phyloP scores from a whole-genome alignment of 2,113 vertebrate genomes.

The Epinephelus cyanopodus region DNA sequence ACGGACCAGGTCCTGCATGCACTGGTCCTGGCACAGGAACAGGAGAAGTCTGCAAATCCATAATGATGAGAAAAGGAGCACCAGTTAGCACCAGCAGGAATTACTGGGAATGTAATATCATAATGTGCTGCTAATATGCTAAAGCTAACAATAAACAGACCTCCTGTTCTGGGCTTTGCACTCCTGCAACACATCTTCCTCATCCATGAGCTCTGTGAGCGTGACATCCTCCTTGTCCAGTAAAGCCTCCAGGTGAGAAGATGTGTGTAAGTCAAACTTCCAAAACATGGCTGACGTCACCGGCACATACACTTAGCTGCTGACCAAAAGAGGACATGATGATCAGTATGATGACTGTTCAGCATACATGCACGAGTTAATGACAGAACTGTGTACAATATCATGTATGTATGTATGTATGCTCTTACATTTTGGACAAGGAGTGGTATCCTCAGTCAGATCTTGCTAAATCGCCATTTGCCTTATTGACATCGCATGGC shows the following conservation, averaged over 20 bases:
- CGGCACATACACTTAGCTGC: conserved; percentile 75
- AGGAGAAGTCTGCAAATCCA: conserved; percentile 87
- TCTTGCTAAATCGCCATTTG: conserved; percentile 83
- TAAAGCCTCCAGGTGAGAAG: conserved; percentile 95
- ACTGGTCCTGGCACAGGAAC: conserved; percentile 92
- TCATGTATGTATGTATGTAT: neutral
- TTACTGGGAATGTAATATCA: neutral
- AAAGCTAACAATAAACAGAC: conserved; percentile 45
- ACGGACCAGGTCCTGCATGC: conserved; percentile 94
- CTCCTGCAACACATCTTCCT: conserved; percentile 96
- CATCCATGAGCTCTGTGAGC: conserved; percentile 93
- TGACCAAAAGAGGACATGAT: conserved; percentile 13
- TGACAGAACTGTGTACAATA: neutral
- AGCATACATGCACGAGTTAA: neutral
- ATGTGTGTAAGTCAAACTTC: conserved; percentile 96
- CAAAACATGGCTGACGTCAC: conserved; percentile 93
- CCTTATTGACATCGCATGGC: conserved; percentile 73
- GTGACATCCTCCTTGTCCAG: conserved; percentile 95
- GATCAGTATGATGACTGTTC: conserved; percentile 5
- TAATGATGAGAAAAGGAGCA: conserved; percentile 19
- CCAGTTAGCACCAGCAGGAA: conserved; percentile 5
- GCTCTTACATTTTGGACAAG: conserved; percentile 76
- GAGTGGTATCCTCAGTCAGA: conserved; percentile 75
- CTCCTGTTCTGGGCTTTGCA: conserved; percentile 97
- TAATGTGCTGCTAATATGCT: neutral